Evolutionary conservation across 2,113 vertebrate genomes (phyloP).

Genomic region (Ursus arctos): DNA sequence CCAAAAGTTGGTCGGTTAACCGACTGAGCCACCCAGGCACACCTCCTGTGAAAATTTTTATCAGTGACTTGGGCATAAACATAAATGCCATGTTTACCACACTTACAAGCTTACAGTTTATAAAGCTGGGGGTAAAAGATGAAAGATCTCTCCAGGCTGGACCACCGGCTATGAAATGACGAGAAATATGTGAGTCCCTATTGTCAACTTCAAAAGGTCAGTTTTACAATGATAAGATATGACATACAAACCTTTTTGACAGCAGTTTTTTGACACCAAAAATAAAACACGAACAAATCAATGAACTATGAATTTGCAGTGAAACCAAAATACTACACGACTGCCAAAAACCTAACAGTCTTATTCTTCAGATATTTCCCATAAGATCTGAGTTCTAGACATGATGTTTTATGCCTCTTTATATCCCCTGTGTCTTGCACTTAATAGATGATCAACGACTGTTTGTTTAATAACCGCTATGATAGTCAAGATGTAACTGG

Average conservation of each 20-base stretch:
- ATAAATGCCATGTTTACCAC: neutral
- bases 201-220: neutral
- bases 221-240: neutral
- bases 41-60: neutral
- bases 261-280: neutral
- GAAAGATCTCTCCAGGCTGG: neutral
- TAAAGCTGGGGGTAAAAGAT: neutral
- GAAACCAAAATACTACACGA: neutral
- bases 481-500: neutral
- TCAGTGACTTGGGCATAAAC: neutral
- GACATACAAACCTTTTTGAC: neutral
- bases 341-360: neutral
- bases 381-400: neutral
- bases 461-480: neutral
- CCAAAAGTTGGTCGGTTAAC: neutral
- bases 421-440: neutral
- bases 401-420: neutral
- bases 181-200: neutral
- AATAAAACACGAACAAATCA: neutral
- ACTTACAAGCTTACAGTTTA: neutral
- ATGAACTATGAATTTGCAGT: neutral
- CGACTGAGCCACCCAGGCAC: neutral
- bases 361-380: neutral
- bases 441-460: neutral
- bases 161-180: neutral